A percentile compares a stretch with the other conserved stretches of the same genome.
Conservation (phyloP, 1,140 invertebrate species). For the Pseudomyrmex dendroicus region DNA sequence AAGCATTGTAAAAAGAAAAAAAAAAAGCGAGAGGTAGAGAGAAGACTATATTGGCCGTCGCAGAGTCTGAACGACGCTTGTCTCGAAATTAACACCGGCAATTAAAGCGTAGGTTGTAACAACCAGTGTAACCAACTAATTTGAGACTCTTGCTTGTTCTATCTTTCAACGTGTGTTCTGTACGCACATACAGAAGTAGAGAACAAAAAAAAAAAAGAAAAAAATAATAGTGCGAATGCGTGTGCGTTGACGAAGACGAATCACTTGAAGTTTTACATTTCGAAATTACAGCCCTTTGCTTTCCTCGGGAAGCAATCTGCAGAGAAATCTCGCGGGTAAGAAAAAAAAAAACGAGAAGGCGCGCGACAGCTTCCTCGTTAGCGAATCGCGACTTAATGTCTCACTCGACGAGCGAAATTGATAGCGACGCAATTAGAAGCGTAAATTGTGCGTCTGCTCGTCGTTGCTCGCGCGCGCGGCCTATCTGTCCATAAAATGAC, state of each 20-base stretch:
- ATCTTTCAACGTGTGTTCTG: too few species aligned
- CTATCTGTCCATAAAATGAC: constrained; percentile 77
- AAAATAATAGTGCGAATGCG: too few species aligned
- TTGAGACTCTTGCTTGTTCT: background rate
- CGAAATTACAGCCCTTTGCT: background rate
- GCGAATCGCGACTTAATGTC: constrained; percentile 53
- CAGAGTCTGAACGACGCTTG: background rate
- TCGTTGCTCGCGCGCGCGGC: constrained; percentile 47
- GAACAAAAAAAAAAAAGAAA: background rate
- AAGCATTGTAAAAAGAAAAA: background rate
- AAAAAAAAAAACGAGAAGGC: background rate
- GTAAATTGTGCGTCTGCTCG: constrained; percentile 71
- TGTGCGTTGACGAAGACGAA: background rate
- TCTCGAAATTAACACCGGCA: constrained; percentile 3
- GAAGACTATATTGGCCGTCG: background rate
- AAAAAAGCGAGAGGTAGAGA: too few species aligned
- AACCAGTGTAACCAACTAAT: background rate
- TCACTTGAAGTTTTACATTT: background rate
- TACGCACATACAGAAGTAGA: background rate
- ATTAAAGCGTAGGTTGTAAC: constrained; percentile 12
- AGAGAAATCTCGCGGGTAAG: background rate
- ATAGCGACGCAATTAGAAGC: constrained; percentile 69
- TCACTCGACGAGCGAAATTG: constrained; percentile 63
- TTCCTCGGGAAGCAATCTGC: background rate
- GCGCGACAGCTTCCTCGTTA: constrained; percentile 42